A percentile compares a stretch with the other conserved stretches of the same genome.
Evolutionary conservation across 2,888 invertebrate species (phyloP).

Genomic region (Drosophila neotestacea): DNA sequence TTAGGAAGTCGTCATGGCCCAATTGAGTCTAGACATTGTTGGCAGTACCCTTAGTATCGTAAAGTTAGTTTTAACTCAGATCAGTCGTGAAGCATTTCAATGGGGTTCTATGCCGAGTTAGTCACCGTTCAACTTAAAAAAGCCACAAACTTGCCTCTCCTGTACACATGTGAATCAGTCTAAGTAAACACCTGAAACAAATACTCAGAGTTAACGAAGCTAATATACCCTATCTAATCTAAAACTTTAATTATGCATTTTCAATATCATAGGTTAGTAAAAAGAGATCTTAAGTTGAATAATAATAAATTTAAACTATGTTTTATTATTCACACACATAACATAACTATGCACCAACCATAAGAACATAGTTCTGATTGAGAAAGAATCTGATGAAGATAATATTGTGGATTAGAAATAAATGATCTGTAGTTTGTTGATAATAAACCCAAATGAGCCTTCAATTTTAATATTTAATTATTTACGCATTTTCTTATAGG

Average conservation of each 20-base stretch:
- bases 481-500: background rate
- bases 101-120: constrained; percentile 32
- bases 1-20: background rate
- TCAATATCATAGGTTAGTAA: background rate
- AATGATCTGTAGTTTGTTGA: background rate
- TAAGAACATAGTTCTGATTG: too few species aligned
- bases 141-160: constrained; percentile 10
- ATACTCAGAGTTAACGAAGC: background rate
- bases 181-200: constrained; percentile 26
- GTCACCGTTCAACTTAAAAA: constrained; percentile 41
- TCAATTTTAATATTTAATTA: too few species aligned
- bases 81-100: constrained; percentile 43
- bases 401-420: background rate
- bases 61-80: constrained; percentile 12
- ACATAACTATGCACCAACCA: too few species aligned
- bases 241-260: background rate
- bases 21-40: constrained; percentile 8
- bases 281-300: background rate
- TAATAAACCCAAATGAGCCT: background rate
- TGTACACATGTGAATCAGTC: constrained; percentile 49
- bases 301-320: too few species aligned
- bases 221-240: constrained; percentile 26
- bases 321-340: too few species aligned
- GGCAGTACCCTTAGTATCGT: background rate
- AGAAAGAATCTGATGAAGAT: background rate